Evolutionary conservation across 2,797 vertebrate species (phyloP).

Genomic region (Lagodon rhomboides): DNA sequence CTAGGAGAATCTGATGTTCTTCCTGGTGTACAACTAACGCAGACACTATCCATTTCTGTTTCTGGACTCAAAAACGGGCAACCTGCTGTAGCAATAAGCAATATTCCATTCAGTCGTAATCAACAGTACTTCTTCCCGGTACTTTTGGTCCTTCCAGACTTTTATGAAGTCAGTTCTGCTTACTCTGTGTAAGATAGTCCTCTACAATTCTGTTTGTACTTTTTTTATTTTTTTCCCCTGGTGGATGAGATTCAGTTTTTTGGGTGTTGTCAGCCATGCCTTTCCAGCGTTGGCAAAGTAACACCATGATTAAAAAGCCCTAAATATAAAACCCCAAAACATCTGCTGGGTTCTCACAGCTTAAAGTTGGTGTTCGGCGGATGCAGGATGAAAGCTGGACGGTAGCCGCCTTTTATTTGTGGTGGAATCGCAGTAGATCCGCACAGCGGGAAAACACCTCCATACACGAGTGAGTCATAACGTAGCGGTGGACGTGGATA

Average conservation of each 20-base stretch:
- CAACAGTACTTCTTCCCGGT: slow-evolving; percentile 1
- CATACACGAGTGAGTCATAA: slow-evolving; percentile 54
- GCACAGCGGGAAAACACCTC: slow-evolving; percentile 60
- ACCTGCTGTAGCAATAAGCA: background rate
- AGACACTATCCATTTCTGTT: background rate
- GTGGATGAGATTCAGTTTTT: background rate
- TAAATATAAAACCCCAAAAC: slow-evolving; percentile 55
- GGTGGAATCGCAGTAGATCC: slow-evolving; percentile 15
- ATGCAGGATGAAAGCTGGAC: slow-evolving; percentile 46
- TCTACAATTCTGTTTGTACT: background rate
- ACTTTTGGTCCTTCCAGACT: background rate
- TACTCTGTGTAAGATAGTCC: background rate
- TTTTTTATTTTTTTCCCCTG: background rate
- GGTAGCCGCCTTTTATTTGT: slow-evolving; percentile 39
- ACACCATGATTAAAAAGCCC: slow-evolving; percentile 42
- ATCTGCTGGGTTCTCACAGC: slow-evolving; percentile 42
- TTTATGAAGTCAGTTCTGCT: background rate
- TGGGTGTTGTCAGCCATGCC: slow-evolving; percentile 20
- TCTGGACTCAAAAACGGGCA: slow-evolving; percentile 1
- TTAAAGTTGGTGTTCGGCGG: slow-evolving; percentile 18
- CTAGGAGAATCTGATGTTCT: slow-evolving; percentile 20
- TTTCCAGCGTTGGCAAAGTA: slow-evolving; percentile 30
- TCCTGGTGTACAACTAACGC: slow-evolving; percentile 22
- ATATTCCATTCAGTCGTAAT: background rate
- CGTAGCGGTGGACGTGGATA: slow-evolving; percentile 29